Evolutionary conservation across 2,797 vertebrate genomes (phyloP).

Genomic region (Pangasius larnaudii): DNA sequence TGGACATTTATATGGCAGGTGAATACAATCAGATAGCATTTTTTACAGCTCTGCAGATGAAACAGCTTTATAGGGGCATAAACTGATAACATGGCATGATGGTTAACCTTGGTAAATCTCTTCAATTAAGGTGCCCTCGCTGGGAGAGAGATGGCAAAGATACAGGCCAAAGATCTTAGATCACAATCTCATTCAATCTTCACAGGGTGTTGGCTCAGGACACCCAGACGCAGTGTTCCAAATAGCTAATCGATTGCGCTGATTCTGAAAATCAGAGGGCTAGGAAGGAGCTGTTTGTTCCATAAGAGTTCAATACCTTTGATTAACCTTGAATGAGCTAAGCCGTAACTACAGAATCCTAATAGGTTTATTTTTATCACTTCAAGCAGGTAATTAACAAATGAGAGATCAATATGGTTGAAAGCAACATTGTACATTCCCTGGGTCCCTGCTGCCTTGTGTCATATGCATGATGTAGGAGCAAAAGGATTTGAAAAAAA

Average conservation of each 20-base stretch:
- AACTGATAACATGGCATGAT: constrained; percentile 48
- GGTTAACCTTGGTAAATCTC: constrained; percentile 57
- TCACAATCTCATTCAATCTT: constrained; percentile 58
- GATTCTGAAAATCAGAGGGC: constrained; percentile 48
- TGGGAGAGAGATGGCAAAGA: constrained; percentile 49
- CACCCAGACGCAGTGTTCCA: constrained; percentile 39
- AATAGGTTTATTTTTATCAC: constrained; percentile 32
- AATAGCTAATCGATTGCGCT: constrained; percentile 53
- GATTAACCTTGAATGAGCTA: constrained; percentile 52
- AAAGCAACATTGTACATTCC: constrained; percentile 38
- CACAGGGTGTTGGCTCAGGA: constrained; percentile 38
- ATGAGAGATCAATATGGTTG: constrained; percentile 35
- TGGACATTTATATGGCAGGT: constrained; percentile 27
- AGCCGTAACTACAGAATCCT: constrained; percentile 42
- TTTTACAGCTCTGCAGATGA: constrained; percentile 41
- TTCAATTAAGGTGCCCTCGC: constrained; percentile 49
- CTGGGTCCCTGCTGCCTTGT: constrained; percentile 39
- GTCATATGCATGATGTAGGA: constrained; percentile 38
- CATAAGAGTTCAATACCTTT: constrained; percentile 42
- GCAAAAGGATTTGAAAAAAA: constrained; percentile 32
- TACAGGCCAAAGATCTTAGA: constrained; percentile 54
- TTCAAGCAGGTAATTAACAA: constrained; percentile 41
- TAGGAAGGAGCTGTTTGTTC: constrained; percentile 42
- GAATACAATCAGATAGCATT: constrained; percentile 49
- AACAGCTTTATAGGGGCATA: constrained; percentile 35